Base-by-base conservation (phyloP, 2,888 invertebrate genomes). In the Caenorhabditis doughertyi region DNA sequence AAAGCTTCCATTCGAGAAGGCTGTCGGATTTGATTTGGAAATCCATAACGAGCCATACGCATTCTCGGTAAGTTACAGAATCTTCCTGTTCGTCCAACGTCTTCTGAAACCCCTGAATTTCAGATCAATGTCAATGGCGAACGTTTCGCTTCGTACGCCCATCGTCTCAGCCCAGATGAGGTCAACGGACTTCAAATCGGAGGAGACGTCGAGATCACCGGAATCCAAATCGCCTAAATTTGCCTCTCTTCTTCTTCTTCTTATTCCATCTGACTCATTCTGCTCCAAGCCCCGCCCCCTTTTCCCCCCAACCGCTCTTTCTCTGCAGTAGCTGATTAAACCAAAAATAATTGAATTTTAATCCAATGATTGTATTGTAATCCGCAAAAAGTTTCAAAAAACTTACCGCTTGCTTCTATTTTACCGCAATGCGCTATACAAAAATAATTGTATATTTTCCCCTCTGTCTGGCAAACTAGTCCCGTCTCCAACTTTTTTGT, bases 61-160 rank as follows among this genome's bases (percentile, higher is more conserved):
- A 9, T 87, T 87, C 82, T 81, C 86, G 83, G 87, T 88, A 27
- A 44, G 74, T 47, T 4, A 44, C 21, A 49, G n/a, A 9, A 49
- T n/a, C 18, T 16, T 16, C 47, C 21, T 13, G 44, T 32, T n/a
- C 62, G 27, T 42, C n/a, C 16, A 35, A 58, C 13, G 3, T 18
- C 44, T 47, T 47, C 44, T 47, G n/a, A 47, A 18, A 47, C 18
- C 18, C 18, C 29, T 13, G 8, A 8, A 13, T 62, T 89, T 39
- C 82, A 92, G 91, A 87, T 92, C 81, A 84, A 84, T 70, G 84
- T 92, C 35, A 92, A 92, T 84, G 92, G 91, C 51, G 89, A 90
- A 65, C 91, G 92, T 27, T 92, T 89, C 87, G 89, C 89, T 58
- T 89, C 92, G 42, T 92, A 88, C 80, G 90, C 90, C 29, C 92